phyloP scores from a whole-genome alignment of 2,113 vertebrate species.

The Rousettus leschenaultii region DNA sequence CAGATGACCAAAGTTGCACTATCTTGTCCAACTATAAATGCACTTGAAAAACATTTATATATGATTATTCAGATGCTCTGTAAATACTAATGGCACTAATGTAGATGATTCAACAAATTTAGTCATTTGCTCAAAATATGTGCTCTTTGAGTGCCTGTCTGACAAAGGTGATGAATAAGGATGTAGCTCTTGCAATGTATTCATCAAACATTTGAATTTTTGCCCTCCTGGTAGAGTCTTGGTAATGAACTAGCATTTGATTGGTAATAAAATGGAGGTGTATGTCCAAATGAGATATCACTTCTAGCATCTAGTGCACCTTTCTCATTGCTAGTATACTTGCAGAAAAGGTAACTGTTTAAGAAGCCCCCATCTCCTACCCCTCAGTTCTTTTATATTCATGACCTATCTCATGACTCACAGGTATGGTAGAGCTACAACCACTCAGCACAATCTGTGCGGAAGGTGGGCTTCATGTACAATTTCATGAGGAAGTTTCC shows the following conservation, averaged over 20 bases:
- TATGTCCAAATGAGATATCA: not conserved
- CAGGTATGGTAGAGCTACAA: not conserved
- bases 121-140: not conserved
- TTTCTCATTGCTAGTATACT: not conserved
- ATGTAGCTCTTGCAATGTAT: not conserved
- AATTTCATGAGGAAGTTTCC: not conserved
- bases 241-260: not conserved
- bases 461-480: not conserved
- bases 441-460: fast-evolving
- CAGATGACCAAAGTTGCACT: not conserved
- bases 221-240: not conserved
- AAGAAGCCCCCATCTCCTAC: not conserved
- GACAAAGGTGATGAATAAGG: not conserved
- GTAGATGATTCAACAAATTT: not conserved
- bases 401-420: not conserved
- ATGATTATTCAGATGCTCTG: not conserved
- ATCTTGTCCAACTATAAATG: not conserved
- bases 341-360: not conserved
- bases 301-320: not conserved
- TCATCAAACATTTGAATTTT: not conserved
- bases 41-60: not conserved
- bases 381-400: not conserved
- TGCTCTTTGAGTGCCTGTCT: not conserved
- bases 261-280: not conserved
- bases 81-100: not conserved